Evolutionary conservation across 2,797 vertebrate genomes (phyloP), one percentile per base, ranked within the genome.

Genomic region (Florisuga fusca): DNA sequence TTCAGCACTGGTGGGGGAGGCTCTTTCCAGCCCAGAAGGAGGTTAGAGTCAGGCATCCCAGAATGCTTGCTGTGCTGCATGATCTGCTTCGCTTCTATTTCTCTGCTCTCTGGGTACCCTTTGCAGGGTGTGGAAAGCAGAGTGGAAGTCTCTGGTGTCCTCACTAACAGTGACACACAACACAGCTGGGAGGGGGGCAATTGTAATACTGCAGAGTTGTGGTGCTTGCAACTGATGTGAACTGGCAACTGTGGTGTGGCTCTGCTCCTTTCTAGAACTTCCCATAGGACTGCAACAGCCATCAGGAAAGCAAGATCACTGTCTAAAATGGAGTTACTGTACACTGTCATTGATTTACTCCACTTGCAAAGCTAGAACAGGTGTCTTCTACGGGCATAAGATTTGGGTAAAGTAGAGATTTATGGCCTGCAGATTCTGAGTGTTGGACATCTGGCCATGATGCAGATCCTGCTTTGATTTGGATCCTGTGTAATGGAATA

Each of bases 181-280:
- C 1, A 2, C 14, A 14, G 22, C 2, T 68, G 26, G 12, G 38
- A 59, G 27, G 4, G 0, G 27, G 4, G 0, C 0, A 67, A 12
- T 7, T 83, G 18, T 18, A 59, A 18, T 0, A 3, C 16, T 1
- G 3, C 19, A 26, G 41, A 48, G 41, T 46, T 15, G 13, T 20
- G 8, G 23, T 41, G 29, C 9, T 29, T 43, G 22, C 38, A 45
- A 16, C 25, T 62, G 9, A n/a, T 61, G 23, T 12, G n/a, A 68
- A 11, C 0, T 68, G 59, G 53, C 48, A 72, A 6, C 16, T 26
- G 9, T 43, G 33, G 51, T 15, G 48, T 31, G 29, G 20, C 29
- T 94, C 91, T 67, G 10, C 27, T 88, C 7, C 53, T 5, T 88
- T 84, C 33, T 25, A 27, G 19, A 81, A 84, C 21, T 31, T 57